These are phyloP conservation scores for Tonatia bakeri DNA, from an alignment of 2,113 vertebrate species.

Conservation along the genomic window DNA sequence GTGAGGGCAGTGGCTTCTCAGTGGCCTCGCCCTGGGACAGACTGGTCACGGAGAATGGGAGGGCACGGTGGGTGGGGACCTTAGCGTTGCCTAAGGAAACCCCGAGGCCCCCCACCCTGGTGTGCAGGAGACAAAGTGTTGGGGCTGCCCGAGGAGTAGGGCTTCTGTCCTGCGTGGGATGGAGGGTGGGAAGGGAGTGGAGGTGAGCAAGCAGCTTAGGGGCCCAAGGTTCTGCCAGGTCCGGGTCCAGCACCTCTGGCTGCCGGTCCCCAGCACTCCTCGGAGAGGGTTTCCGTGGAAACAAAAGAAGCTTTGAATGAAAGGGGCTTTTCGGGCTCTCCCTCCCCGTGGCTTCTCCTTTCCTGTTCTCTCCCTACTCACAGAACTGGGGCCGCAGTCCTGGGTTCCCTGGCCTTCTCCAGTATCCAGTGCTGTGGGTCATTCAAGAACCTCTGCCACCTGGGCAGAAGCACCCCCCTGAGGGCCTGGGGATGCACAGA, in stretches of 20 bases:
- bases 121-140: slow-evolving; percentile 25
- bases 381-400: too few species aligned
- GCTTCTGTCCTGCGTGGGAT: fast-evolving
- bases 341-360: too few species aligned
- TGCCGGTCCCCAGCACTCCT: not conserved
- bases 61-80: not conserved
- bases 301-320: not conserved
- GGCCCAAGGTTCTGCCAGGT: too few species aligned
- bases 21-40: not conserved
- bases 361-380: too few species aligned
- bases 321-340: not conserved
- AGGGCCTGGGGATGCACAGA: too few species aligned
- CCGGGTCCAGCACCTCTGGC: not conserved
- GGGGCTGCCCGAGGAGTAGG: not conserved
- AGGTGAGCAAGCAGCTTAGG: too few species aligned
- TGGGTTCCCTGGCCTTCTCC: not conserved
- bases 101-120: slow-evolving; percentile 55
- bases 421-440: not conserved
- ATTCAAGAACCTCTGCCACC: not conserved
- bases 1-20: not conserved
- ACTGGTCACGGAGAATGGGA: not conserved
- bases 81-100: not conserved
- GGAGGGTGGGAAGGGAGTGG: not conserved
- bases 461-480: not conserved
- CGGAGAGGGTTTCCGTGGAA: not conserved